phyloP scores from a whole-genome alignment of 2,797 vertebrate species.

The Sebastes itinus region DNA sequence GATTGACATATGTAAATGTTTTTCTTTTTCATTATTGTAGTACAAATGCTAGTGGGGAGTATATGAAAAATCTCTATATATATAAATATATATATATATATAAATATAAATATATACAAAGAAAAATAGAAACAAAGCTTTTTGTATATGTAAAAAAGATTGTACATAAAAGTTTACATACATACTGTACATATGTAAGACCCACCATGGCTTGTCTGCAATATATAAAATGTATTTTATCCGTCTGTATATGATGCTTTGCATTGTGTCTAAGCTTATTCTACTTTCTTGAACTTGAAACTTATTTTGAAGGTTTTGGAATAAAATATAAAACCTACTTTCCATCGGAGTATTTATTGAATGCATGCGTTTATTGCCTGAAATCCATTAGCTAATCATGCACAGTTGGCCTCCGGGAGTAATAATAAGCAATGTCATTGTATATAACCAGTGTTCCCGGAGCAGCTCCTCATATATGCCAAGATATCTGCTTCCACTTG shows the following conservation, averaged over 20 bases:
- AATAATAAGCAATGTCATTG: not conserved
- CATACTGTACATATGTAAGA: constrained; percentile 99
- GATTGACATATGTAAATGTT: constrained; percentile 93
- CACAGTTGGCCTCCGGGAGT: not conserved
- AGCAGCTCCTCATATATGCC: not conserved
- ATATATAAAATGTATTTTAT: constrained; percentile 99
- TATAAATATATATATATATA: constrained; percentile 75
- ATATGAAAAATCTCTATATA: constrained; percentile 80
- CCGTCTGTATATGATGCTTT: constrained; percentile 99
- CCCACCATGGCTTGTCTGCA: constrained; percentile 96
- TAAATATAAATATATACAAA: constrained; percentile 85
- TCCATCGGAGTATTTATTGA: constrained; percentile 31
- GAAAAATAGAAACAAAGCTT: constrained; percentile 87
- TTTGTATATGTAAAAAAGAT: constrained; percentile 99
- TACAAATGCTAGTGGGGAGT: constrained; percentile 91
- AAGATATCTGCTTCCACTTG: not conserved
- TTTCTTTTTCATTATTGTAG: constrained; percentile 97
- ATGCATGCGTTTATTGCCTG: not conserved
- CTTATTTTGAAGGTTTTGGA: constrained; percentile 99
- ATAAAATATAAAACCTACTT: constrained; percentile 94
- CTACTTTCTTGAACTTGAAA: constrained; percentile 98
- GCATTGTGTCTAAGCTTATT: constrained; percentile 94
- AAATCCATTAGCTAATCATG: not conserved
- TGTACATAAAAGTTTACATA: constrained; percentile 98
- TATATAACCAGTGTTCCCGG: not conserved